Evolutionary conservation across 2,888 invertebrate genomes (phyloP), one percentile per base, ranked within the genome.

Genomic region (Charanyca ferruginea): DNA sequence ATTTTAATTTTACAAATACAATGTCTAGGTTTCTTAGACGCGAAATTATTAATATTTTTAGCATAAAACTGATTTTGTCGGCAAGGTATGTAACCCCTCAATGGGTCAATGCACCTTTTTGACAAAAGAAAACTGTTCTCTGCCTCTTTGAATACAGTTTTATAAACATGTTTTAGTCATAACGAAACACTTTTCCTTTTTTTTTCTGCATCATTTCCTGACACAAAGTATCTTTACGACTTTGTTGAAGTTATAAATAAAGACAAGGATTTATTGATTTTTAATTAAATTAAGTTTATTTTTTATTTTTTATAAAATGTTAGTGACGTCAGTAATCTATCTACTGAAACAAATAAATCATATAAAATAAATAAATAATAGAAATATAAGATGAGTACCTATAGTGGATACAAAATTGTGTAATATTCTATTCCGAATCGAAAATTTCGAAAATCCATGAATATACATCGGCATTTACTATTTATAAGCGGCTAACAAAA

Each of bases 271-370:
- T n/a, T 42, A 18, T 18, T 3, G 6, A 7, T 5, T 35, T 38
- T 38, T 16, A 6, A 42, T 7, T 25, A 8, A 2, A 2, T 45
- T 3, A 16, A 9, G 1, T 3, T 3, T 7, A 13, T 32, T 2
- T 22, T 6, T 11, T 6, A 32, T 20, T 47, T 41, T 52, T 25
- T 45, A 44, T 9, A 22, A 0, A 38, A 38, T 44, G 72, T 80
- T 81, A 80, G 72, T 77, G 57, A 54, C 48, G 65, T 79, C 59
- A 83, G 77, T 83, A 74, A 57, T 66, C 77, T 83, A 83, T 68
- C 81, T 83, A 72, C 42, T 55, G 69, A 55, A 61, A 52, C 51
- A 58, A 61, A 49, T 61, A 49, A 61, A 25, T 13, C 32, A 53
- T 35, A 55, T 42, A 71, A 54, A 5, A 51, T 35, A 45, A 41